phyloP scores from a whole-genome alignment of 2,113 vertebrate genomes.

The Zingel zingel region DNA sequence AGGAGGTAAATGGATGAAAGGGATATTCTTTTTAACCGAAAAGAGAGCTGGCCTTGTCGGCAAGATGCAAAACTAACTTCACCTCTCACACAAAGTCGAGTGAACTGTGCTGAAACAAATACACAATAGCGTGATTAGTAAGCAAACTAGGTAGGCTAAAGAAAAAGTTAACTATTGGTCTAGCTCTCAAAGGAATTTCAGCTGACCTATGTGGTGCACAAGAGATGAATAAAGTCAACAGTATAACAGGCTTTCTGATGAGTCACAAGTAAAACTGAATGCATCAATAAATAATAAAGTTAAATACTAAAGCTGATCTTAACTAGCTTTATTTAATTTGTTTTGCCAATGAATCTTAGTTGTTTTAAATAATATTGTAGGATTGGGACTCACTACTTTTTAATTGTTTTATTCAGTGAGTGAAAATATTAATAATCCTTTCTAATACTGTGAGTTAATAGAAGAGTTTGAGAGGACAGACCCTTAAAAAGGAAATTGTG shows the following conservation, averaged over 20 bases:
- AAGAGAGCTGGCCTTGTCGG: background rate
- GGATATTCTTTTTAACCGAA: background rate
- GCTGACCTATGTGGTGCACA: constrained; percentile 18
- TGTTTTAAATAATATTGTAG: too few relatives aligned
- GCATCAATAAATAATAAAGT: background rate
- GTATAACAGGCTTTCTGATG: background rate
- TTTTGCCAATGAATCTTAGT: too few relatives aligned
- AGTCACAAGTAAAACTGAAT: constrained; percentile 4
- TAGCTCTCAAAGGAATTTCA: background rate
- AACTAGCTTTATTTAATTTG: background rate
- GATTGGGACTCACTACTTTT: too few relatives aligned
- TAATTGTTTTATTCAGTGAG: too few relatives aligned
- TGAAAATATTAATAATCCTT: too few relatives aligned
- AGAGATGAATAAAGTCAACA: constrained; percentile 1
- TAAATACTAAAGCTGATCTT: background rate
- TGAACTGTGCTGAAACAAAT: constrained; percentile 8
- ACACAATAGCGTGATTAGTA: constrained; percentile 24
- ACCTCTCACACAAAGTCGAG: background rate
- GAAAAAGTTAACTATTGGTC: background rate
- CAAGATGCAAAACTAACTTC: constrained; percentile 23
- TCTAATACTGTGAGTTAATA: too few relatives aligned
- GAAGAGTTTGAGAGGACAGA: too few relatives aligned
- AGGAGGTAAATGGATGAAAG: background rate
- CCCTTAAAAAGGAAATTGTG: too few relatives aligned
- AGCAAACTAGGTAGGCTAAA: constrained; percentile 18